Evolutionary conservation across 2,797 vertebrate species (phyloP), one percentile per base, ranked within the genome.

Genomic region (Crocodylus rhombifer): DNA sequence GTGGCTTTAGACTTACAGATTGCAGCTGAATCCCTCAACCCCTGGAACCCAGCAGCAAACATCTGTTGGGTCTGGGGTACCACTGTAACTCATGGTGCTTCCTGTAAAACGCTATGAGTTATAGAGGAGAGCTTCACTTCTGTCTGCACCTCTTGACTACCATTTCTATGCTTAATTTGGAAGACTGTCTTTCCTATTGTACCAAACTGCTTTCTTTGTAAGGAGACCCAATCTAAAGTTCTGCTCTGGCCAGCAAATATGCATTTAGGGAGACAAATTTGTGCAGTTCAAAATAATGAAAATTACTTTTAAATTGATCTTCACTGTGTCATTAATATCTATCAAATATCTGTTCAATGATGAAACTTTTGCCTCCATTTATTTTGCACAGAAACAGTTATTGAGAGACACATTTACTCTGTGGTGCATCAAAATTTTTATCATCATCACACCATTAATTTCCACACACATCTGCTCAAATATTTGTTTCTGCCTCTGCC

Each of bases 371-470:
- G 78, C 63, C 86, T 87, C 28, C 23, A 65, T 26, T 87, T 86
- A 87, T 84, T 62, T 92, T 79, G 87, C 80, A 74, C 55, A 87
- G 84, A 96, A 94, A 86, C 85, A 3, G 1, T 93, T 81, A 73
- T 77, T 78, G 82, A 81, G 87, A 95, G 95, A 91, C 80, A 61
- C 76, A 87, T 95, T 96, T 87, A 94, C 82, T 93, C 89, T 71
- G 82, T 92, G 55, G 87, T 25, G 4, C 93, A 92, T 96, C 83
- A 88, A 77, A 95, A 95, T 97, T 91, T 94, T 96, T 97, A 95
- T 96, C 95, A 95, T 96, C 90, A 81, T 84, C 95, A 96, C 91
- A 84, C 90, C 94, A 97, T 97, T 97, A 97, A 96, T 97, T 97
- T 95, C 97, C 89, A 90, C 84, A 88, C 87, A 95, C 97, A 97